Conservation (phyloP, 2,113 vertebrate genomes). For the Asarcornis scutulata region DNA sequence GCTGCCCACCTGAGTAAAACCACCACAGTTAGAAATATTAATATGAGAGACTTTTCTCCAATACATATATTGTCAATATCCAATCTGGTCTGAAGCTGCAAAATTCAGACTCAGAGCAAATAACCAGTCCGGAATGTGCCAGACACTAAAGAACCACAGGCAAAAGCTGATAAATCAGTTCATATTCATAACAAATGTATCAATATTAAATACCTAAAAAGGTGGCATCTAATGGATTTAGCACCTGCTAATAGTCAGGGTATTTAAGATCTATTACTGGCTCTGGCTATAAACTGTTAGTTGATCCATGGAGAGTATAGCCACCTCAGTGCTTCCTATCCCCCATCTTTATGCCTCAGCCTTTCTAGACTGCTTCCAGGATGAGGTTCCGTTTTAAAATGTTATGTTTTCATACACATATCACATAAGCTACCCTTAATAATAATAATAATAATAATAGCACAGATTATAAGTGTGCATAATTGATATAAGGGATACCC, state of each 20-base stretch:
- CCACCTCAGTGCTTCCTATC: neutral
- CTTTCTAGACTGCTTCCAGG: neutral
- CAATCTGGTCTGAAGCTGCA: neutral
- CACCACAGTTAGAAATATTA: neutral
- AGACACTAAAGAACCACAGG: neutral
- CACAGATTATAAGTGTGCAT: neutral
- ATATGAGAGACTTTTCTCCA: neutral
- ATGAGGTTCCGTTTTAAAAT: neutral
- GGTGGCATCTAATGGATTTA: neutral
- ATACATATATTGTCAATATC: neutral
- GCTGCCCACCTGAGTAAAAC: too few species aligned
- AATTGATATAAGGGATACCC: neutral
- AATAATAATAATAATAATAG: neutral
- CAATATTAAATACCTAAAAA: neutral
- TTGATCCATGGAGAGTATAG: neutral
- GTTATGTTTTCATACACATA: neutral
- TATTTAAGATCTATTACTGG: neutral
- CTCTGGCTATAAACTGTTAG: neutral
- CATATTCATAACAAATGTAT: neutral
- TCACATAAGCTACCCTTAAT: neutral
- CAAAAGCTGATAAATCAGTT: neutral
- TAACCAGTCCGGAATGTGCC: neutral
- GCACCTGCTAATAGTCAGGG: neutral
- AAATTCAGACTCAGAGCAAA: neutral
- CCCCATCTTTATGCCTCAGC: neutral